Conservation (phyloP, 2,888 invertebrate genomes). For the Itoplectis maculator region DNA sequence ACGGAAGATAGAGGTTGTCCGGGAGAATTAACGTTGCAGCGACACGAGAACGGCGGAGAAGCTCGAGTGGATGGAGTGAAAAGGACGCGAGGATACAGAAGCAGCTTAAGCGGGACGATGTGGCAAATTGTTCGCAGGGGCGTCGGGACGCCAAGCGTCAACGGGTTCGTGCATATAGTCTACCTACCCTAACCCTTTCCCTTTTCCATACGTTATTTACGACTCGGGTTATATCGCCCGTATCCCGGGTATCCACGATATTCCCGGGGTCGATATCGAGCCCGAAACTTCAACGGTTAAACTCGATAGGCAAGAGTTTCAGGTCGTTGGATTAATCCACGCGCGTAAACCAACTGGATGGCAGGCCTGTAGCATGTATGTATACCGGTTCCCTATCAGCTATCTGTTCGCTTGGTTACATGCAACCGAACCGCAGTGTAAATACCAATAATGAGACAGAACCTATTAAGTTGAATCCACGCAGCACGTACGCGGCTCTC, state of each 20-base stretch:
- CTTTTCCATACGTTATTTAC: constrained; percentile 47
- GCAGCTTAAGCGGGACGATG: constrained; percentile 13
- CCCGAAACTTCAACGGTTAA: constrained; percentile 47
- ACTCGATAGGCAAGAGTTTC: constrained; percentile 41
- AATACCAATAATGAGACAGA: constrained; percentile 10
- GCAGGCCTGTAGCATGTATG: background rate
- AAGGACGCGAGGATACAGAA: background rate
- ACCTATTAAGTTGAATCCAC: constrained; percentile 6
- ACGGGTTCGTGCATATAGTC: constrained; percentile 25
- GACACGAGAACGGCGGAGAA: background rate
- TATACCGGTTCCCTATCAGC: background rate
- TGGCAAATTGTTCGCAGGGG: constrained; percentile 43
- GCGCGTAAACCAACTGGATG: background rate
- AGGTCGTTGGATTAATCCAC: constrained; percentile 33
- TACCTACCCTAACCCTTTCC: background rate
- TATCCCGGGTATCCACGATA: constrained; percentile 5
- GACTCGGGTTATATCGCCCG: constrained; percentile 20
- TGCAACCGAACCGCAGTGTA: background rate
- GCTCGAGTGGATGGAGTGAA: background rate
- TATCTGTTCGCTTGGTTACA: background rate
- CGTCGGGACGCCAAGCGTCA: constrained; percentile 32
- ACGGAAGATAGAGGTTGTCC: background rate
- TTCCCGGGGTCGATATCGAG: background rate
- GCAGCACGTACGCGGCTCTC: background rate
- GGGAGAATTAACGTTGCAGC: constrained; percentile 30